These are phyloP conservation scores for Opisthocomus hoazin DNA, from an alignment of 2,113 vertebrate genomes.

Conservation along the genomic window DNA sequence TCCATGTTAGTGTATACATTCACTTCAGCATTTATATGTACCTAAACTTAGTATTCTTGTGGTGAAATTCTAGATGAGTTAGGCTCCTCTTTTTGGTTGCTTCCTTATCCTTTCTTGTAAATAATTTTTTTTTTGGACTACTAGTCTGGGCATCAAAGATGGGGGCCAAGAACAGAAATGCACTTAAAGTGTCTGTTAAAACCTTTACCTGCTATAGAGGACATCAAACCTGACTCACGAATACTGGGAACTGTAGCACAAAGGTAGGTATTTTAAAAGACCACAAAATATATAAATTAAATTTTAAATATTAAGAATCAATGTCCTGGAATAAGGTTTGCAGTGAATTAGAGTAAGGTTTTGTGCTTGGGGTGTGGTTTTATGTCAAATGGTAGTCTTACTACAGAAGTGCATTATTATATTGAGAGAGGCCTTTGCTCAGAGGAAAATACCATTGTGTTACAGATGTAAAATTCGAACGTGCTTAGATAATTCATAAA, in stretches of 20 bases:
- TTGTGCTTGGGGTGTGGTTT: background rate
- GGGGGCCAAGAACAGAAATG: background rate
- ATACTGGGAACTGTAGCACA: background rate
- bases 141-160: background rate
- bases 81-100: background rate
- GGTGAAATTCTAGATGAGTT: background rate
- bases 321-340: background rate
- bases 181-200: background rate
- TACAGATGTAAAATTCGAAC: background rate
- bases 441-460: background rate
- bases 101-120: background rate
- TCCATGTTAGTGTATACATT: no score
- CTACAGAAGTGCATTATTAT: background rate
- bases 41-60: background rate
- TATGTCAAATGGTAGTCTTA: background rate
- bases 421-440: background rate
- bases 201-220: background rate
- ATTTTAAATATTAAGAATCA: background rate
- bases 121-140: background rate
- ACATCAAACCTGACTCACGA: background rate
- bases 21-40: background rate
- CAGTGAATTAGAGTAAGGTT: background rate
- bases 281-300: background rate
- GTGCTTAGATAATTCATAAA: background rate
- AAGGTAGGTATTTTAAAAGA: background rate